Base-by-base conservation (phyloP, 2,797 vertebrate genomes). In the Pelobates cultripes region DNA sequence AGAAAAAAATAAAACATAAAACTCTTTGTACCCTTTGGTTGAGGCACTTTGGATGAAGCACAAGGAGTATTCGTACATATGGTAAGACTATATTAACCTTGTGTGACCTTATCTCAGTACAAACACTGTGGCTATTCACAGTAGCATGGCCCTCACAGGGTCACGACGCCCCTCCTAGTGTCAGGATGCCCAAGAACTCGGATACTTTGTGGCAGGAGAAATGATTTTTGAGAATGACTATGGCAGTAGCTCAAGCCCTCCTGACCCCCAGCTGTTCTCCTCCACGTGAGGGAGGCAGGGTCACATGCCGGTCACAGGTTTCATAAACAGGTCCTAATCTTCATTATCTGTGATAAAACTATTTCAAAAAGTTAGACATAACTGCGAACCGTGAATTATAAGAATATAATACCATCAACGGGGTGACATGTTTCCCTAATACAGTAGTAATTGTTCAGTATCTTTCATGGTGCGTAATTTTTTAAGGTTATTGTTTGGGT, bases 161-260 rank as follows among this genome's bases (percentile, higher is more conserved):
- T 85, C 84, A 78, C 74, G 55, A 68, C 72, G 63, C 81, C 79
- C 51, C 77, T 78, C 60, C 67, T 6, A 55, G 74, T 76, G 86
- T 85, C 84, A 78, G 70, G 55, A 68, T 76, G 63, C 81, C 79
- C 51, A 64, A 12, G 74, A 70, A 64, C 85, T 86, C 74, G 84
- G 84, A 85, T 80, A 73, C 73, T 60, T 82, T 83, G 73, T 81
- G 84, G 85, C 85, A 82, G 84, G 79, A 69, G 51, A 72, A 82
- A 77, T 81, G 66, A 79, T 85, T 87, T 78, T 43, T 47, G 44
- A 81, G 72, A 70, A 83, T 57, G 41, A 51, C 75, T 69, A 43
- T 60, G 64, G 82, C 72, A 76, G 75, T 68, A 14, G 57, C 45
- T 3, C 67, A 84, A 86, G 80, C 84, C 77, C 13, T 40, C 7